phyloP scores from a whole-genome alignment of 2,797 vertebrate species.

The Pseudochirops corinnae region DNA sequence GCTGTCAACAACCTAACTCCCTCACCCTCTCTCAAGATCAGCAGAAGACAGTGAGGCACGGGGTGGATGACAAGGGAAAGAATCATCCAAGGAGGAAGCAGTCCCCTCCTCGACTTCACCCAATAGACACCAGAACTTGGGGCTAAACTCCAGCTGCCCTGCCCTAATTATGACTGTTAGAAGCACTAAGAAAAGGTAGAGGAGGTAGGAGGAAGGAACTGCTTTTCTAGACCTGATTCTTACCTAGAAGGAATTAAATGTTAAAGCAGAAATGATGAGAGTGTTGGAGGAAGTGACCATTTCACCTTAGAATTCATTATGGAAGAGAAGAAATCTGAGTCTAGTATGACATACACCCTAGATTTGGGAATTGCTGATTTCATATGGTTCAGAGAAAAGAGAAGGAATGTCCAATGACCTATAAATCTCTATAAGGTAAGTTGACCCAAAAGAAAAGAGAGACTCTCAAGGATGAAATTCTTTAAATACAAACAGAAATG shows the following conservation, averaged over 20 bases:
- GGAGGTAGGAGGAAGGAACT: neutral
- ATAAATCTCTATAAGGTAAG: neutral
- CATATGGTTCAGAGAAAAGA: neutral
- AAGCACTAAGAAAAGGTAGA: neutral
- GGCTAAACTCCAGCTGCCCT: neutral
- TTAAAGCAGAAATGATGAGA: neutral
- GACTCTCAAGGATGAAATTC: neutral
- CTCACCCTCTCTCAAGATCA: neutral
- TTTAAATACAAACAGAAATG: neutral
- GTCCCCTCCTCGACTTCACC: neutral
- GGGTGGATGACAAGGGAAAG: neutral
- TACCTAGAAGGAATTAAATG: neutral
- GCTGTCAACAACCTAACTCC: neutral
- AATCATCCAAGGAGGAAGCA: neutral
- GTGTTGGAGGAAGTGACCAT: neutral
- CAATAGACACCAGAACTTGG: neutral
- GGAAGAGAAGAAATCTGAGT: neutral
- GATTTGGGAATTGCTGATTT: neutral
- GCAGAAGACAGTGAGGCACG: neutral
- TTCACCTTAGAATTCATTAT: neutral
- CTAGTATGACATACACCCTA: neutral
- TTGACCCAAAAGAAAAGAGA: neutral
- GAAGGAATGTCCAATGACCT: neutral
- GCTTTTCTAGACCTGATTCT: neutral
- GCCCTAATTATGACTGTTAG: neutral